Base-by-base conservation (phyloP, 2,797 vertebrate genomes). In the Kryptopterus vitreolus region DNA sequence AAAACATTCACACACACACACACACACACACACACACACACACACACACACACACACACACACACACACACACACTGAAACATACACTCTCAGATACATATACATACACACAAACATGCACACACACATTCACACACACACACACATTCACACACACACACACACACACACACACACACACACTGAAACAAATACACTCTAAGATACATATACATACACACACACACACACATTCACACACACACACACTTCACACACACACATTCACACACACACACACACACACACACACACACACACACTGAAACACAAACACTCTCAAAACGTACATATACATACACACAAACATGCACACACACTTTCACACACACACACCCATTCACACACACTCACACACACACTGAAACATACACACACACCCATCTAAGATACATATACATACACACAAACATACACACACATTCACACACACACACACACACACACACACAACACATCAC, bases 391-490 rank as follows among this genome's bases (percentile, higher is more conserved):
- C n/a, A n/a, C n/a, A n/a, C n/a, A n/a, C n/a, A 48, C 46, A 48
- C 46, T 5, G 5, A 48, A 5, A 48, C 46, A 48, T 12, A 48
- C 46, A 48, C 12, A 12, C 46, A 48, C 46, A 12, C 46, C 5
- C 46, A 48, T 10, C 31, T 35, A 12, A 11, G 16, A 26, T 53
- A 59, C 8, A 12, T 31, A 66, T 46, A 73, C 43, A 74, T 31
- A 65, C 62, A 65, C 33, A 65, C 33, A 63, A 31, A 62, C 57
- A 77, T 29, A 35, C n/a, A 77, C 24, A 43, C 46, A 77, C 46
- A 58, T 26, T 50, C 65, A 81, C 63, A 81, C 46, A 79, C 63
- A 61, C 26, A 79, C n/a, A 72, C 63, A 76, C 38, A 35, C 55
- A 74, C 26, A 33, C 55, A 66, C 31, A 65, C 62, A 59, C 0